Base-by-base conservation (phyloP, 2,888 invertebrate species). In the Ophion obscuratus region DNA sequence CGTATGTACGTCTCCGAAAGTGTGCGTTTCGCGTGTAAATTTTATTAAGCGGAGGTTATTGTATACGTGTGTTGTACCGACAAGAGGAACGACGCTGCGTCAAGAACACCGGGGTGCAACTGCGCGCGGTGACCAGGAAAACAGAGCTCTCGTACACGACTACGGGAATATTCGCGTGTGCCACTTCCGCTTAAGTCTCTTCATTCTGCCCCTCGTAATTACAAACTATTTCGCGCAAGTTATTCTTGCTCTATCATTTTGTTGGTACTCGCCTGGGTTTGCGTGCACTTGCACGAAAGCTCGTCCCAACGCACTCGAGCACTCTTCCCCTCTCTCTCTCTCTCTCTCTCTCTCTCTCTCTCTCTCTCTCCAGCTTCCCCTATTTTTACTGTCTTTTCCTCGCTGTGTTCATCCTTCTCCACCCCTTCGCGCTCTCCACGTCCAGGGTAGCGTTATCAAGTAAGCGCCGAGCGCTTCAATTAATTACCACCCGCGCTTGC, bases 181-280 rank as follows among this genome's bases (percentile, higher is more conserved):
- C 70, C 61, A 44, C 57, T 64, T 68, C 24, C 68, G 27, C 24
- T 70, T 17, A 62, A 77, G 53, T 53, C 20, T 44, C 40, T n/a
- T 53, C 31, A 44, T 68, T 61, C 31, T 67, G 24, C 47, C 61
- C 47, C 59, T 44, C 78, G 61, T 40, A 53, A 57, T 68, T 68
- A 20, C 62, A 62, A 62, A 47, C 66, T 74, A 64, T 84, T 81
- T 57, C 61, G 81, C 81, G 81, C 66, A 84, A 84, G 81, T 84
- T 84, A 84, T 84, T 84, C 84, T 78, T 77, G 74, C 84, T 81
- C 73, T 84, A 84, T 84, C 77, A 77, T 81, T 81, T 81, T 67
- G 70, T 84, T 73, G 17, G 67, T 84, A 84, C 67, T 81, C 44
- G 73, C 57, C 40, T 74, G 62, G 73, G 71, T 77, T 84, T 67